Percentiles rank a stretch among this genome's conserved stretches.
Conservation (phyloP, 2,113 vertebrate genomes). For the Oryzias woworae region DNA sequence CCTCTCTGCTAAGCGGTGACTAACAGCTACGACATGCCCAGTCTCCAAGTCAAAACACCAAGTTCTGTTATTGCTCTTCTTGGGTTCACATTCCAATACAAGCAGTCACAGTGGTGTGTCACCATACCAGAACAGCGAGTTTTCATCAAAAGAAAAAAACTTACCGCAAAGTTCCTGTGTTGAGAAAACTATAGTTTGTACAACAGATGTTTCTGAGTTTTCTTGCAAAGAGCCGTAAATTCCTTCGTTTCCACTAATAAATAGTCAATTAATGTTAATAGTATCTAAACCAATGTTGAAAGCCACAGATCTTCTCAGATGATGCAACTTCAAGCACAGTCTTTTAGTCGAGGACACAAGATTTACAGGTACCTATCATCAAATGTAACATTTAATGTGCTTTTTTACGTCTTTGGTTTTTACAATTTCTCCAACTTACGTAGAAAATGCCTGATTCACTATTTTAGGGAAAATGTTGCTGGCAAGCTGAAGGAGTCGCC, state of each 20-base stretch:
- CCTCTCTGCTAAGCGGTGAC: conserved; percentile 24
- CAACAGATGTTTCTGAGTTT: neutral
- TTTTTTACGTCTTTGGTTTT: neutral
- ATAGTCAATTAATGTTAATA: neutral
- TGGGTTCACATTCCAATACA: conserved; percentile 33
- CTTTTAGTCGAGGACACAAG: neutral
- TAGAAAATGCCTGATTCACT: too few relatives aligned
- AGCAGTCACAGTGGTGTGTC: conserved; percentile 17
- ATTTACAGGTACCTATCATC: neutral
- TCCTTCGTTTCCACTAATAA: conserved; percentile 1
- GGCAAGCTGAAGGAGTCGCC: too few relatives aligned
- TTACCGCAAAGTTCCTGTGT: neutral
- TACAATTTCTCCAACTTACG: too few relatives aligned
- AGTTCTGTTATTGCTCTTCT: neutral
- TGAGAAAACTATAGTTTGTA: neutral
- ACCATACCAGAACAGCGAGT: neutral
- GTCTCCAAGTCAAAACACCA: conserved; percentile 17
- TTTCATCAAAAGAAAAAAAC: conserved; percentile 6
- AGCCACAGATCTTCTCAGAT: neutral
- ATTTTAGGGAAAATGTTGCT: too few relatives aligned
- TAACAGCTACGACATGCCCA: conserved; percentile 14
- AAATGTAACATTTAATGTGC: neutral
- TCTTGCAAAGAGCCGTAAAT: conserved; percentile 4
- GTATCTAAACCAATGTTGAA: neutral
- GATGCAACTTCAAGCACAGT: neutral